A percentile compares a stretch with the other conserved stretches of the same genome.
phyloP scores from a whole-genome alignment of 2,113 vertebrate species.

The Pitta sordida region DNA sequence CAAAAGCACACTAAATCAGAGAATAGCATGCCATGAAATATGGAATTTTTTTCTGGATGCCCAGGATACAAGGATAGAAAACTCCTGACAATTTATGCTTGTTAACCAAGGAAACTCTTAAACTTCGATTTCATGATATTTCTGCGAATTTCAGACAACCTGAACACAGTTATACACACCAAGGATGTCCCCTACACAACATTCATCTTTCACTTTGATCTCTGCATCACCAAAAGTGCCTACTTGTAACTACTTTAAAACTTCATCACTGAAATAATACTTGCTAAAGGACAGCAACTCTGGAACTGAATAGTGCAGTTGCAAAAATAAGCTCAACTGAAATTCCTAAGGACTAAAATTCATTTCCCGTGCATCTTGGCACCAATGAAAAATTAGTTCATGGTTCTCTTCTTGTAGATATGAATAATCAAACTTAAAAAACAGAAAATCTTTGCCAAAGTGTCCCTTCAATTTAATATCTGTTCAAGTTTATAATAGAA shows the following conservation, averaged over 20 bases:
- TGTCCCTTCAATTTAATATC: neutral
- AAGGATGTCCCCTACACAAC: neutral
- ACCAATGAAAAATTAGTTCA: neutral
- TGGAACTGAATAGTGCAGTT: neutral
- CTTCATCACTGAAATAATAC: neutral
- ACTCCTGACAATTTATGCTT: neutral
- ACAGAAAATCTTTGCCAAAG: neutral
- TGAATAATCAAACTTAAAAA: conserved; percentile 6
- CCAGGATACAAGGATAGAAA: neutral
- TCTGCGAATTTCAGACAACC: neutral
- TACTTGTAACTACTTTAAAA: neutral
- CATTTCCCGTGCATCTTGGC: neutral
- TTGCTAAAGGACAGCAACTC: neutral
- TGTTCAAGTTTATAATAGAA: neutral
- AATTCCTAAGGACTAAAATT: neutral
- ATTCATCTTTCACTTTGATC: neutral
- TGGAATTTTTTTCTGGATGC: fast-evolving
- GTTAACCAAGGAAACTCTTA: neutral
- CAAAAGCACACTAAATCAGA: neutral
- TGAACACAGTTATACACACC: neutral
- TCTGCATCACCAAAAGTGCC: neutral
- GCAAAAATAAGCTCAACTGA: neutral
- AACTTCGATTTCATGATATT: neutral
- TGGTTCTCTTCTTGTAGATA: neutral
- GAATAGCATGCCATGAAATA: neutral